These are phyloP conservation scores for Coremacera marginata DNA, from an alignment of 2,888 invertebrate genomes.

Conservation along the genomic window DNA sequence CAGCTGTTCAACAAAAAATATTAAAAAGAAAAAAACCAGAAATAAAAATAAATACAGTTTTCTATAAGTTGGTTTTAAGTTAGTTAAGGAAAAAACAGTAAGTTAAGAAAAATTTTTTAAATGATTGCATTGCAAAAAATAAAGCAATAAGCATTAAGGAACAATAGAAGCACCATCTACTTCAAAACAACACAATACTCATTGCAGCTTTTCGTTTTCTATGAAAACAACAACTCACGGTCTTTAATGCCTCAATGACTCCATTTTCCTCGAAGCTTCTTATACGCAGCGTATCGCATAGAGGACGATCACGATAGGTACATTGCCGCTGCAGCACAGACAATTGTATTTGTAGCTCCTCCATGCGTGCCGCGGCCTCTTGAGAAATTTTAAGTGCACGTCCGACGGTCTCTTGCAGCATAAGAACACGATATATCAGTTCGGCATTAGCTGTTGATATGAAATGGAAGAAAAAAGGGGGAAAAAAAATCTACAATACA, in stretches of 20 bases:
- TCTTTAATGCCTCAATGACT: slow-evolving; percentile 68
- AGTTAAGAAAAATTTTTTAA: no score
- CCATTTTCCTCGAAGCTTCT: slow-evolving; percentile 75
- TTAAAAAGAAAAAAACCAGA: no score
- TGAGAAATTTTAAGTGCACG: slow-evolving; percentile 68
- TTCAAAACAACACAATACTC: background rate
- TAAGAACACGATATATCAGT: slow-evolving; percentile 68
- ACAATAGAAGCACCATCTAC: background rate
- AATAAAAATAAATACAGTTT: no score
- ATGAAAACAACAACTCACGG: slow-evolving; percentile 57
- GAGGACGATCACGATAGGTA: slow-evolving; percentile 76
- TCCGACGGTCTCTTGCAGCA: slow-evolving; percentile 67
- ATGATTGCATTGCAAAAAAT: slow-evolving; percentile 28
- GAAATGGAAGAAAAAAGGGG: slow-evolving; percentile 26
- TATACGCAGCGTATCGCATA: slow-evolving; percentile 83
- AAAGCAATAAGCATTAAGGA: slow-evolving; percentile 11
- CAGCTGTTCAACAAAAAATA: slow-evolving; percentile 54
- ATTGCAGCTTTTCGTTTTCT: background rate
- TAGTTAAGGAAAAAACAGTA: slow-evolving; percentile 7
- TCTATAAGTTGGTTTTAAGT: background rate
- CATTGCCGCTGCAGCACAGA: slow-evolving; percentile 75
- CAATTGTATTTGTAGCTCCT: slow-evolving; percentile 69
- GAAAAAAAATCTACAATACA: slow-evolving; percentile 3
- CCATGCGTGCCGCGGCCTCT: slow-evolving; percentile 69
- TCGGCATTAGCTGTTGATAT: slow-evolving; percentile 63